Evolutionary conservation across 2,888 invertebrate genomes (phyloP).

Genomic region (Apodemia mormo): DNA sequence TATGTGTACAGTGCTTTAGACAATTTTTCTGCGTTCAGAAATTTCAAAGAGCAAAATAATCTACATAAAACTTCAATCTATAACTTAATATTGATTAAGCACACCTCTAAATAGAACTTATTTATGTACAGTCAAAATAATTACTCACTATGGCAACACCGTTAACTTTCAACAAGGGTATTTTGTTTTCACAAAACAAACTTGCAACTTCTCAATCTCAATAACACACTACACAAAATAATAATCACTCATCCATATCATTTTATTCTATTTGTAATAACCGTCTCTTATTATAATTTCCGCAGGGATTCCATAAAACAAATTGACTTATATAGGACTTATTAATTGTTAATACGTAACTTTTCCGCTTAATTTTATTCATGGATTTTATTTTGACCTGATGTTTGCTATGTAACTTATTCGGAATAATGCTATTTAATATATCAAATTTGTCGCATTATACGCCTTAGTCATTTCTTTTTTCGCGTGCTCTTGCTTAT

Average conservation of each 20-base stretch:
- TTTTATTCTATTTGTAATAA: conserved; percentile 33
- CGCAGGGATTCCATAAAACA: too few relatives aligned
- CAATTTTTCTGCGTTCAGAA: conserved; percentile 43
- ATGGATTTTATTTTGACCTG: too few relatives aligned
- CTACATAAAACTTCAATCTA: conserved; percentile 45
- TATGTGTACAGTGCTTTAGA: conserved; percentile 59
- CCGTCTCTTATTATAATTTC: too few relatives aligned
- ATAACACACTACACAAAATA: conserved; percentile 66
- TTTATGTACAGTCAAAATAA: conserved; percentile 77
- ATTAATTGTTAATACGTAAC: not conserved
- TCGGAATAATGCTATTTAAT: too few relatives aligned
- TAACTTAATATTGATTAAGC: conserved; percentile 58
- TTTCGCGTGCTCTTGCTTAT: too few relatives aligned
- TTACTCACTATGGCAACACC: conserved; percentile 80
- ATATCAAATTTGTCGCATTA: too few relatives aligned
- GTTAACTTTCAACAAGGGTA: conserved; percentile 76
- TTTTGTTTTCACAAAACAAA: conserved; percentile 63
- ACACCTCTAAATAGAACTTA: conserved; percentile 67
- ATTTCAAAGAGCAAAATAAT: conserved; percentile 31
- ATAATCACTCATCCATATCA: conserved; percentile 46
- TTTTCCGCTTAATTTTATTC: not conserved
- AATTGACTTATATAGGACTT: not conserved
- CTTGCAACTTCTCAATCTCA: conserved; percentile 60
- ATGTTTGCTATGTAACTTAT: too few relatives aligned
- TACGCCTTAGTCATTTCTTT: too few relatives aligned